Evolutionary conservation across 2,888 invertebrate genomes (phyloP).

Genomic region (Troides oblongomaculatus): DNA sequence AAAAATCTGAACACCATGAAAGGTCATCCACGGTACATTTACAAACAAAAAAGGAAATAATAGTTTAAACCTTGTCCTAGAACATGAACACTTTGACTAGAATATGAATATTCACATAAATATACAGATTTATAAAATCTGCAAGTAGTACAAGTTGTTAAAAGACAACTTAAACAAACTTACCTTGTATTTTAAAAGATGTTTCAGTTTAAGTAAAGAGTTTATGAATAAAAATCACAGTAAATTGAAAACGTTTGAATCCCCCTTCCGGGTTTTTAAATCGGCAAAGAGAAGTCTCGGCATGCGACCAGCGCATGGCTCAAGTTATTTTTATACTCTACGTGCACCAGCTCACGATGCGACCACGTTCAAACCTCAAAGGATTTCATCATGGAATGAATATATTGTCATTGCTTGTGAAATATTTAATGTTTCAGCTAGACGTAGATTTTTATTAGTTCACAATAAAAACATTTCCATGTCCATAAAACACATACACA

Average conservation of each 20-base stretch:
- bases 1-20: too few species aligned
- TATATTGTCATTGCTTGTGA: not conserved
- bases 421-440: not conserved
- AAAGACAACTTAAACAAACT: constrained; percentile 5
- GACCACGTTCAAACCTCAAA: not conserved
- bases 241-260: not conserved
- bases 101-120: too few species aligned
- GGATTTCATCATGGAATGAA: not conserved
- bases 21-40: too few species aligned
- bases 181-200: too few species aligned
- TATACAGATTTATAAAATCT: too few species aligned
- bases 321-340: not conserved
- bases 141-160: constrained; percentile 1
- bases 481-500: too few species aligned
- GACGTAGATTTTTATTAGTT: too few species aligned
- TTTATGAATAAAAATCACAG: constrained; percentile 6
- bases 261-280: not conserved
- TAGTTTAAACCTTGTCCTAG: too few species aligned
- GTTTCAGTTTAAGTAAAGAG: too few species aligned
- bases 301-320: not conserved
- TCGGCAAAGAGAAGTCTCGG: constrained; percentile 7
- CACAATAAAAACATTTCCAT: too few species aligned
- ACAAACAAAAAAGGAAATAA: too few species aligned
- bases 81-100: too few species aligned
- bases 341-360: not conserved